Percentiles rank a stretch among this genome's conserved stretches.
Evolutionary conservation across 2,797 vertebrate genomes (phyloP).

Genomic region (Remorina albescens): DNA sequence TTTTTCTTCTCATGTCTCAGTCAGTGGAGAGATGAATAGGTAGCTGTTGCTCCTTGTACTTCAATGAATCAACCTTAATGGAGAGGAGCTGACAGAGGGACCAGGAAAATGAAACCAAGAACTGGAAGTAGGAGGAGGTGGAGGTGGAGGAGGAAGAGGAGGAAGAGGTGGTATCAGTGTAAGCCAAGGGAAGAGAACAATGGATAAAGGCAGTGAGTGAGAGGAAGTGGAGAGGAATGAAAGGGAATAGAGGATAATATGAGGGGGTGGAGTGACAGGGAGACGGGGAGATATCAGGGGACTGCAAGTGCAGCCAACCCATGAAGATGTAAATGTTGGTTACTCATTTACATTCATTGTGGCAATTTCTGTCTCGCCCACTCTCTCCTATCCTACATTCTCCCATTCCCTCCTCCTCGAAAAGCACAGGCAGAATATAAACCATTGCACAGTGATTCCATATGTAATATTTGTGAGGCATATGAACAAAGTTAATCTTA

Average conservation of each 20-base stretch:
- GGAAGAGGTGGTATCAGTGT: conserved; percentile 7
- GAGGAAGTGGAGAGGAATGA: conserved; percentile 27
- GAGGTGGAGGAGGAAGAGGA: conserved; percentile 10
- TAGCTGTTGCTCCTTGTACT: conserved; percentile 48
- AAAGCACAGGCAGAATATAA: conserved; percentile 15
- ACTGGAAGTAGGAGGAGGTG: conserved; percentile 23
- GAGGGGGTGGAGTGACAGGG: conserved; percentile 43
- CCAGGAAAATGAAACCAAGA: conserved; percentile 36
- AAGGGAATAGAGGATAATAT: conserved; percentile 47
- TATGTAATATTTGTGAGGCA: not conserved
- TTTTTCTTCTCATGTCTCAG: conserved; percentile 6
- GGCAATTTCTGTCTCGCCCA: conserved; percentile 8
- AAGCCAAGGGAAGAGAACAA: conserved; percentile 11
- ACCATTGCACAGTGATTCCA: not conserved
- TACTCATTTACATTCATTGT: conserved; percentile 53
- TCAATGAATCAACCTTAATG: conserved; percentile 48
- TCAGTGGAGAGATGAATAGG: conserved; percentile 34
- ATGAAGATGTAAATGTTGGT: conserved; percentile 33
- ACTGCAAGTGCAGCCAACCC: conserved; percentile 21
- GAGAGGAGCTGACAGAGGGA: conserved; percentile 42
- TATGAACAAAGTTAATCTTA: not conserved
- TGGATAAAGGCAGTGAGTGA: conserved; percentile 23
- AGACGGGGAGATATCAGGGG: conserved; percentile 33
- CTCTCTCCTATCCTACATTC: not conserved
- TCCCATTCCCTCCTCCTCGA: conserved; percentile 15